phyloP scores from a whole-genome alignment of 2,797 vertebrate genomes.

The Ceryle rudis region DNA sequence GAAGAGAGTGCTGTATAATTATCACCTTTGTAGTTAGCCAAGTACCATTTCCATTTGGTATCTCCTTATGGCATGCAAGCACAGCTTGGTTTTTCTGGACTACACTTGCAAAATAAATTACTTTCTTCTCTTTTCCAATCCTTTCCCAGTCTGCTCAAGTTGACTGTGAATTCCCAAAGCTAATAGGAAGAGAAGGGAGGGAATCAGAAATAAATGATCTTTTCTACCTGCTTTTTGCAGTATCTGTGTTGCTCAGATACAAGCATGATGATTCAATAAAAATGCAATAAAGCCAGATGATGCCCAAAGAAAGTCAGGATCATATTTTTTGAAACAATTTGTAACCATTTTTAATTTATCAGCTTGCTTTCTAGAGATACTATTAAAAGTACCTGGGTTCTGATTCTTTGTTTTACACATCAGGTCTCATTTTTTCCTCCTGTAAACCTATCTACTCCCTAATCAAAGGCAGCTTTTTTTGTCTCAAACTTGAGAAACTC shows the following conservation, averaged over 20 bases:
- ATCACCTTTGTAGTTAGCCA: background rate
- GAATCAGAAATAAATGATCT: background rate
- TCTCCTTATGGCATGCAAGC: background rate
- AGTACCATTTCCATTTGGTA: background rate
- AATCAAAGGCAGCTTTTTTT: conserved; percentile 63
- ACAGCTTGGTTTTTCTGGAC: background rate
- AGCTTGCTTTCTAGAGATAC: background rate
- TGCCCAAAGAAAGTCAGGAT: background rate
- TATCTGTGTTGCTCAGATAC: background rate
- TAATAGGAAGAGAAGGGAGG: background rate
- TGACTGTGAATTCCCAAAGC: background rate
- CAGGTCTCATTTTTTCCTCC: background rate
- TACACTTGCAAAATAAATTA: background rate
- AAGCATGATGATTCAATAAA: background rate
- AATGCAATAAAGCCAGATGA: background rate
- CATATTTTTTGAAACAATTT: background rate
- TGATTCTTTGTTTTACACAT: background rate
- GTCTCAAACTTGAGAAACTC: conserved; percentile 47
- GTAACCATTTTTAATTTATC: background rate
- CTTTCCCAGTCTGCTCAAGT: background rate
- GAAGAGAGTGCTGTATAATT: background rate
- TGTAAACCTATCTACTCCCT: background rate
- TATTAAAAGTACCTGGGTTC: background rate
- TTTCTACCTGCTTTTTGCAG: background rate
- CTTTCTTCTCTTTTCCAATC: background rate